Percentiles rank a stretch among this genome's conserved stretches.
phyloP scores from a whole-genome alignment of 2,888 invertebrate genomes.

The Bombylius discolor region DNA sequence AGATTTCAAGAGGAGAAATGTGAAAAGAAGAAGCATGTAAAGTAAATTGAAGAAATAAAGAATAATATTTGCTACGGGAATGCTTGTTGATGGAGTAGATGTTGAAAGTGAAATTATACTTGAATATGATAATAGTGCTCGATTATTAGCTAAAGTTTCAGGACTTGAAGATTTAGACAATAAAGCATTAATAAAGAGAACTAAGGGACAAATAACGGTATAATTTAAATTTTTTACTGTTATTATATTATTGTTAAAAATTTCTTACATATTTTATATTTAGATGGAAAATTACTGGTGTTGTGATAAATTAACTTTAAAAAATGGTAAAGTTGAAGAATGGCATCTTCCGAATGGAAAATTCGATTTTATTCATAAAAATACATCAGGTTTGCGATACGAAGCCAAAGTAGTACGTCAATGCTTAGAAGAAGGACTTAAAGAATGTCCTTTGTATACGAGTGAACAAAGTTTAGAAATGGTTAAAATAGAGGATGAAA shows the following conservation, averaged over 20 bases:
- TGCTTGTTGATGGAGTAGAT: slow-evolving; percentile 57
- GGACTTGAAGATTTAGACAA: slow-evolving; percentile 16
- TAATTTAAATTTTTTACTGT: not conserved
- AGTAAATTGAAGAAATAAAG: no score
- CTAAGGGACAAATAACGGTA: slow-evolving; percentile 17
- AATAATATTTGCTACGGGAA: no score
- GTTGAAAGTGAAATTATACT: slow-evolving; percentile 24
- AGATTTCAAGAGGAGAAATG: no score
- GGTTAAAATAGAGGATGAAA: slow-evolving; percentile 53
- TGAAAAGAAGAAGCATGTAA: no score
- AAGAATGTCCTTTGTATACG: slow-evolving; percentile 53
- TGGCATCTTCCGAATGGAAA: slow-evolving; percentile 49
- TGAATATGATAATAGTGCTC: slow-evolving; percentile 15
- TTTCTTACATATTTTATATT: slow-evolving; percentile 11
- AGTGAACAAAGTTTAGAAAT: slow-evolving; percentile 51
- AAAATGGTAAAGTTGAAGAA: slow-evolving; percentile 43
- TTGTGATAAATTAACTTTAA: slow-evolving; percentile 39
- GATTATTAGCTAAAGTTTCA: slow-evolving; percentile 17
- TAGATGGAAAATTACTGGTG: slow-evolving; percentile 39
- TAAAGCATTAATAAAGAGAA: slow-evolving; percentile 19
- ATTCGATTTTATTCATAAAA: slow-evolving; percentile 46
- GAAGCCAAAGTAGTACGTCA: slow-evolving; percentile 61
- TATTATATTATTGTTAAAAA: not conserved
- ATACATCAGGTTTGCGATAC: slow-evolving; percentile 59
- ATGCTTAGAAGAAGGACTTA: slow-evolving; percentile 51